Evolutionary conservation across 2,888 invertebrate genomes (phyloP).

Genomic region (Pterobdella sp.): DNA sequence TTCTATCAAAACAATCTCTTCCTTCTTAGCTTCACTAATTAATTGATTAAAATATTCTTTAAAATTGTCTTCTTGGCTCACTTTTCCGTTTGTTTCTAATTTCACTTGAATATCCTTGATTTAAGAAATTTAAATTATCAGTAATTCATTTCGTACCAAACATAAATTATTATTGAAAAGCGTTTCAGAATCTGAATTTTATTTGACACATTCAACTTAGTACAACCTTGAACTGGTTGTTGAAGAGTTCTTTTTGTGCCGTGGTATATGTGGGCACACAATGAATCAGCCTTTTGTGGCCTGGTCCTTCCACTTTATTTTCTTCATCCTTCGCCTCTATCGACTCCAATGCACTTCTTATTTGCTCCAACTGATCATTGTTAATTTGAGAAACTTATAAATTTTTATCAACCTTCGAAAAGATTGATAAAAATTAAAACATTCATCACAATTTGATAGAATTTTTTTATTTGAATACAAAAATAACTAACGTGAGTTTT

Average conservation of each 20-base stretch:
- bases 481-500: constrained; percentile 20
- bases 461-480: too few species aligned
- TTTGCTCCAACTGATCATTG: constrained; percentile 18
- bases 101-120: constrained; percentile 24
- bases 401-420: too few species aligned
- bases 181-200: too few species aligned
- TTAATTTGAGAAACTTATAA: too few species aligned
- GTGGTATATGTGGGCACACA: constrained; percentile 34
- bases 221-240: constrained; percentile 38
- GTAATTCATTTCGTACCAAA: too few species aligned
- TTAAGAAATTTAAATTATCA: background rate
- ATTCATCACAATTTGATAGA: too few species aligned
- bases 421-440: too few species aligned
- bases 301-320: constrained; percentile 40
- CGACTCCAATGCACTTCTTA: background rate
- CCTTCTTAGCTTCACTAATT: constrained; percentile 11
- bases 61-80: constrained; percentile 21
- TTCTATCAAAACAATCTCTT: background rate
- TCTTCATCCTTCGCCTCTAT: constrained; percentile 26
- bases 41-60: constrained; percentile 24
- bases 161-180: too few species aligned
- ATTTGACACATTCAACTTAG: too few species aligned
- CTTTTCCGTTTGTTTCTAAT: constrained; percentile 24
- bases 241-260: constrained; percentile 41
- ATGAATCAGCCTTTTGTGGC: constrained; percentile 42